Conservation (phyloP, 2,797 vertebrate genomes). For the Rhynchotus rufescens region DNA sequence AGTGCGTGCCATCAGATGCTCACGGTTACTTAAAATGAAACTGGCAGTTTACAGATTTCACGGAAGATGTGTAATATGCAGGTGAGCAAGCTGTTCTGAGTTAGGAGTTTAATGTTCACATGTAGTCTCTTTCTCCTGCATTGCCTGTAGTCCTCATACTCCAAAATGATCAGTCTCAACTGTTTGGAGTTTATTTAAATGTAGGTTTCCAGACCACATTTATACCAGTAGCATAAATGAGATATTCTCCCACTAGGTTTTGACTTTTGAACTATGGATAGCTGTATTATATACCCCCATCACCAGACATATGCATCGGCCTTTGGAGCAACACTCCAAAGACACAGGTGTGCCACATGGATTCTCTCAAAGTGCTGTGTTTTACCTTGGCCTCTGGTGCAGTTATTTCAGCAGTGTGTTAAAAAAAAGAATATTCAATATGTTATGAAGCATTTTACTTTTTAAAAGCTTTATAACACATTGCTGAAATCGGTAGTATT, state of each 20-base stretch:
- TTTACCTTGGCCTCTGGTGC: neutral
- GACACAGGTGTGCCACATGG: neutral
- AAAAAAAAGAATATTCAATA: no score
- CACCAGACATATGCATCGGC: neutral
- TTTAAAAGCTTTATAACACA: no score
- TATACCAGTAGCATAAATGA: neutral
- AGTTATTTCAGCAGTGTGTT: neutral
- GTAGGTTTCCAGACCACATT: neutral
- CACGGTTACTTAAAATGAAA: slow-evolving; percentile 1
- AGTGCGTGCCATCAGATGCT: neutral
- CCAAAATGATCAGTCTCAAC: neutral
- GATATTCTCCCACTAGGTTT: neutral
- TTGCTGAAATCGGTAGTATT: no score
- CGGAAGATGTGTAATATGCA: neutral
- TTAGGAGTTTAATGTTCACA: neutral
- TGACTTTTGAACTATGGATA: neutral
- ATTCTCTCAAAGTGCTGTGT: neutral
- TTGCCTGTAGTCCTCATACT: neutral
- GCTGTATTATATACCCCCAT: fast-evolving
- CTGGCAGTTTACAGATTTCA: neutral
- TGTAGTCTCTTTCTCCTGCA: neutral
- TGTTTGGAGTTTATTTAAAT: neutral
- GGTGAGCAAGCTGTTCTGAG: neutral
- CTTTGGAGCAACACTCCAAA: neutral
- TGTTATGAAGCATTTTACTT: no score